These are phyloP conservation scores for Ctenodactylus gundi DNA, from an alignment of 2,113 vertebrate species.

Conservation along the genomic window DNA sequence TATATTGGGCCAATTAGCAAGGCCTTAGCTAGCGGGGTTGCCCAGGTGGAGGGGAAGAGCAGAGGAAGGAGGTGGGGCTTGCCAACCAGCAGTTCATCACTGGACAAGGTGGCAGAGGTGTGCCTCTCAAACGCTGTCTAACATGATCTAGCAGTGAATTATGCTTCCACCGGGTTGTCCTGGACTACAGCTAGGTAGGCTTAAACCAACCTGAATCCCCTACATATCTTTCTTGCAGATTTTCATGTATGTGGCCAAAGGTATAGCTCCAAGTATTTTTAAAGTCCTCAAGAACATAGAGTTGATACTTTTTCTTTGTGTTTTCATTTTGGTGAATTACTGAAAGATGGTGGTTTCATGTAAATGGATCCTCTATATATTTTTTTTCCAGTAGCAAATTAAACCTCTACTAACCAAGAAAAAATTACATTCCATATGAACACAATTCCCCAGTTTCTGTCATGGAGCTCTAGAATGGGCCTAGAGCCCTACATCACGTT, in stretches of 20 bases:
- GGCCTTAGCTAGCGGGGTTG: too few relatives aligned
- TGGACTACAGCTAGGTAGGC: too few relatives aligned
- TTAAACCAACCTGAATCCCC: too few relatives aligned
- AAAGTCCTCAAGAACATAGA: background rate
- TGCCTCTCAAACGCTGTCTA: too few relatives aligned
- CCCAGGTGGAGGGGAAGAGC: too few relatives aligned
- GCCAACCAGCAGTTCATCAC: too few relatives aligned
- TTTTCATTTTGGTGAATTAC: background rate
- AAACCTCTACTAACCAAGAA: background rate
- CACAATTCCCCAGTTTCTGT: background rate
- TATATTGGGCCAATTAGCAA: too few relatives aligned
- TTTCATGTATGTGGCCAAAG: background rate
- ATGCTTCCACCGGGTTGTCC: too few relatives aligned
- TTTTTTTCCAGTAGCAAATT: background rate
- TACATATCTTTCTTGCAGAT: background rate
- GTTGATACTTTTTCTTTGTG: background rate
- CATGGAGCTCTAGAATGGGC: background rate
- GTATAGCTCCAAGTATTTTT: background rate
- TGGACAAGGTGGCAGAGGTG: too few relatives aligned
- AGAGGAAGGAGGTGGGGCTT: too few relatives aligned
- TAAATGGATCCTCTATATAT: background rate
- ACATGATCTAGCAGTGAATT: too few relatives aligned
- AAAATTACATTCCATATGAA: background rate
- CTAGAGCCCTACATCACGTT: background rate
- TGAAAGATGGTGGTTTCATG: background rate